phyloP scores from a whole-genome alignment of 1,140 invertebrate species.

The Mylabris phalerata region DNA sequence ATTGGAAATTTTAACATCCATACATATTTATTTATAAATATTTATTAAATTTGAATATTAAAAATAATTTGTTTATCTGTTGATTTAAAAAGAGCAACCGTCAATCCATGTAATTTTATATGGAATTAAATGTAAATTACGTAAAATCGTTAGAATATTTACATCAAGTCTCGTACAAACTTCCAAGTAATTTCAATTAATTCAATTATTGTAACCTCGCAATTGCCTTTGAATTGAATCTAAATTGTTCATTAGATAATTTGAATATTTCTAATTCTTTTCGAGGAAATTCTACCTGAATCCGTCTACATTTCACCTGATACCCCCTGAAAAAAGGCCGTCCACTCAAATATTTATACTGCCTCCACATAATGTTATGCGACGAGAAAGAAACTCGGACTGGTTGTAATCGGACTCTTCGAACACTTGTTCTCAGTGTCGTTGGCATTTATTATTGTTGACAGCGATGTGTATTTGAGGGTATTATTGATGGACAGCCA shows the following conservation, averaged over 20 bases:
- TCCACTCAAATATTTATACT: constrained; percentile 25
- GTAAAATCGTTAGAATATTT: constrained; percentile 12
- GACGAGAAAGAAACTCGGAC: constrained; percentile 1
- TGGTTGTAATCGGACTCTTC: constrained; percentile 31
- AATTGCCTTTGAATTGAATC: neutral
- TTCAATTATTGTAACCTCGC: neutral
- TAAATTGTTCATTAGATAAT: neutral
- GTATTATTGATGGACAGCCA: constrained; percentile 23
- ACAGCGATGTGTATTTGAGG: constrained; percentile 23
- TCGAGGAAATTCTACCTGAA: neutral
- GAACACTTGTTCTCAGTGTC: constrained; percentile 31
- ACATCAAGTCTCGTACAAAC: constrained; percentile 4
- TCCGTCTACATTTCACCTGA: constrained; percentile 1
- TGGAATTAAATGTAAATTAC: constrained; percentile 13
- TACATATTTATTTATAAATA: too few relatives aligned
- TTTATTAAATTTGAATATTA: too few relatives aligned
- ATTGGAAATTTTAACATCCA: too few relatives aligned
- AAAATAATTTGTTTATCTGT: too few relatives aligned
- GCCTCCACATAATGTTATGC: too few relatives aligned
- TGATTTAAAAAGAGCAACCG: too few relatives aligned
- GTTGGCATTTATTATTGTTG: constrained; percentile 32
- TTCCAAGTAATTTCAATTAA: constrained; percentile 3
- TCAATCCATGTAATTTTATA: neutral
- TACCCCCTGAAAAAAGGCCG: constrained; percentile 17
- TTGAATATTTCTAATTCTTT: neutral